phyloP scores from a whole-genome alignment of 1,140 invertebrate genomes.

The Ips typographus region DNA sequence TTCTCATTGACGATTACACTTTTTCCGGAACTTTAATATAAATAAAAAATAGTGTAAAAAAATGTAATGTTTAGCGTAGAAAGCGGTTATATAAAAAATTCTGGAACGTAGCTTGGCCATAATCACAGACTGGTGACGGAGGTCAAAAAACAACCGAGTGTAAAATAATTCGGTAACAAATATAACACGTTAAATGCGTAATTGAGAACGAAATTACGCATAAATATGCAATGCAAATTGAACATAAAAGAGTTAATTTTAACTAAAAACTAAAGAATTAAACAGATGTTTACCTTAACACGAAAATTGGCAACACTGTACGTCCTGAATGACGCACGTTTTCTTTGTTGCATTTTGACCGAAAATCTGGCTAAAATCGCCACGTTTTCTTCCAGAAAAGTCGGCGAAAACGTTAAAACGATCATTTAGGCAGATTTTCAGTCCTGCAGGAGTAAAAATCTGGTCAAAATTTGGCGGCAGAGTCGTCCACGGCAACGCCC shows the following conservation, averaged over 20 bases:
- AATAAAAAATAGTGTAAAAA: too few relatives aligned
- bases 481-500: slow-evolving; percentile 31
- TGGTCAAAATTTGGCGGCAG: slow-evolving; percentile 19
- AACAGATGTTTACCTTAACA: slow-evolving; percentile 22
- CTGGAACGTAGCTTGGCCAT: not conserved
- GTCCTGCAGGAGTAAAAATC: slow-evolving; percentile 25
- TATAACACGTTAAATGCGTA: not conserved
- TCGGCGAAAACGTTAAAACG: slow-evolving; percentile 7
- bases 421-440: slow-evolving; percentile 20
- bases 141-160: not conserved
- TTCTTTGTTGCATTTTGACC: slow-evolving; percentile 26
- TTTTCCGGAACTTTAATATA: too few relatives aligned
- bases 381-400: slow-evolving; percentile 4
- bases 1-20: too few relatives aligned
- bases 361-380: slow-evolving; percentile 28
- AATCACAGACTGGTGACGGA: not conserved
- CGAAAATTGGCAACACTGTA: slow-evolving; percentile 30
- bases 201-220: not conserved
- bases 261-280: slow-evolving; percentile 4
- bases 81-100: slow-evolving; percentile 3
- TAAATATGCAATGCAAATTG: too few relatives aligned
- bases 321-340: slow-evolving; percentile 30
- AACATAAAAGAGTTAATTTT: not conserved
- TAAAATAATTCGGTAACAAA: too few relatives aligned
- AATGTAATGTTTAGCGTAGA: too few relatives aligned